Conservation (phyloP, 2,888 invertebrate genomes). For the Automeris io region DNA sequence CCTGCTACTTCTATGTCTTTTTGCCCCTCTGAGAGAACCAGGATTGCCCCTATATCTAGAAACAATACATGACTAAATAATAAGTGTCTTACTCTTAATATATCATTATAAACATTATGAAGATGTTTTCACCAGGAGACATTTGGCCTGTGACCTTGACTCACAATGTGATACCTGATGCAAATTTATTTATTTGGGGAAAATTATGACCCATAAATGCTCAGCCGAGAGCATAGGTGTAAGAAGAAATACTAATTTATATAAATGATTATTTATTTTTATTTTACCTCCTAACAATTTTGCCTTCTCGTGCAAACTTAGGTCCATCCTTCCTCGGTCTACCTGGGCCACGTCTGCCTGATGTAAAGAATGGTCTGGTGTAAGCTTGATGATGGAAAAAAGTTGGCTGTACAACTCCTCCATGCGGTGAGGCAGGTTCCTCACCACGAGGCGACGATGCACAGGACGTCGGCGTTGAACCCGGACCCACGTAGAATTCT, state of each 20-base stretch:
- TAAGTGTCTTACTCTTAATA: too few species aligned
- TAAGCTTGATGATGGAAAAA: conserved; percentile 68
- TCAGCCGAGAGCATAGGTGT: too few species aligned
- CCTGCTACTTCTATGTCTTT: conserved; percentile 65
- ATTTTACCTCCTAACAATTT: conserved; percentile 65
- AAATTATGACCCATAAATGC: too few species aligned
- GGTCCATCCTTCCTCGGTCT: conserved; percentile 87
- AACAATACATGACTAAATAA: too few species aligned
- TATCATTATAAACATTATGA: too few species aligned
- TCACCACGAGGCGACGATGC: conserved; percentile 79
- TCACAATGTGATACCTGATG: too few species aligned
- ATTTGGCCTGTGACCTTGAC: too few species aligned
- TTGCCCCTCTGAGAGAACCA: conserved; percentile 70
- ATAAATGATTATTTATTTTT: conserved; percentile 6
- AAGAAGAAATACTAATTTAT: too few species aligned
- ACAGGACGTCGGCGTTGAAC: conserved; percentile 80
- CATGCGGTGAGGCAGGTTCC: conserved; percentile 80
- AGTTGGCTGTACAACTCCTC: conserved; percentile 46
- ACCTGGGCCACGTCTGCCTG: conserved; percentile 85
- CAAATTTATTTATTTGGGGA: too few species aligned
- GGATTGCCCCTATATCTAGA: conserved; percentile 63
- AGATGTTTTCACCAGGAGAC: too few species aligned
- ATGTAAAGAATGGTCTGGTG: conserved; percentile 63
- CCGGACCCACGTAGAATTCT: conserved; percentile 79
- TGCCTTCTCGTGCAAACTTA: conserved; percentile 65